phyloP scores from a whole-genome alignment of 2,113 vertebrate species.

The Neolamprologus caudopunctatus region DNA sequence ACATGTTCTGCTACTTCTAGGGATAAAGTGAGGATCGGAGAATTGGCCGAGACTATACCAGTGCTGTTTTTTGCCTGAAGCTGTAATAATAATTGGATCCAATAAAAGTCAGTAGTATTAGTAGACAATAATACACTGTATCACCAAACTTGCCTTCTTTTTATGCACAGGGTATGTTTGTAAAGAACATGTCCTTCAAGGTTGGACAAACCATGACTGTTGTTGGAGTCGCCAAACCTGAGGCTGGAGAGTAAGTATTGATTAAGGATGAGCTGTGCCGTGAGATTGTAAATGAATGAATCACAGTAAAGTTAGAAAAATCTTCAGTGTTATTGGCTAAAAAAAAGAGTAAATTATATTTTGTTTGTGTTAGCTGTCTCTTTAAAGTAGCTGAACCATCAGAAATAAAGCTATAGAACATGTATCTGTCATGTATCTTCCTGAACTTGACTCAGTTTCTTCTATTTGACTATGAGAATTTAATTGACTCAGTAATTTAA shows the following conservation, averaged over 20 bases:
- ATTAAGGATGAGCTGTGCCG: neutral
- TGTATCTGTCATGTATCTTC: neutral
- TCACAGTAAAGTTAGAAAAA: neutral
- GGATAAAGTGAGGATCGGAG: neutral
- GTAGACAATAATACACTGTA: neutral
- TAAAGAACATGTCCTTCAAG: conserved; percentile 75
- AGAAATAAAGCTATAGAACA: neutral
- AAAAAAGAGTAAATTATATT: neutral
- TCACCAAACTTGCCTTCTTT: neutral
- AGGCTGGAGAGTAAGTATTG: conserved; percentile 57
- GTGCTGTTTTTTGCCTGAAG: neutral
- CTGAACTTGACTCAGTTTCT: neutral
- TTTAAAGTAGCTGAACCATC: neutral
- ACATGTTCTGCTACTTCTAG: conserved; percentile 35
- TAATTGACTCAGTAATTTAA: neutral
- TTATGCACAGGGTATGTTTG: conserved; percentile 45
- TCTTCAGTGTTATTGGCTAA: neutral
- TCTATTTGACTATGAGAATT: neutral
- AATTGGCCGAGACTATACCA: neutral
- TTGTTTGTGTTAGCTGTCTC: neutral
- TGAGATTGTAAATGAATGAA: neutral
- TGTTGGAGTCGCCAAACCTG: conserved; percentile 49
- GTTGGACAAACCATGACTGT: conserved; percentile 68
- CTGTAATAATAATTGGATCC: neutral
- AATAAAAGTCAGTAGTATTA: neutral